Percentiles rank a stretch among this genome's conserved stretches.
These are phyloP conservation scores for Phrynocephalus vlangalii DNA, from an alignment of 2,797 vertebrate species.

Conservation along the genomic window DNA sequence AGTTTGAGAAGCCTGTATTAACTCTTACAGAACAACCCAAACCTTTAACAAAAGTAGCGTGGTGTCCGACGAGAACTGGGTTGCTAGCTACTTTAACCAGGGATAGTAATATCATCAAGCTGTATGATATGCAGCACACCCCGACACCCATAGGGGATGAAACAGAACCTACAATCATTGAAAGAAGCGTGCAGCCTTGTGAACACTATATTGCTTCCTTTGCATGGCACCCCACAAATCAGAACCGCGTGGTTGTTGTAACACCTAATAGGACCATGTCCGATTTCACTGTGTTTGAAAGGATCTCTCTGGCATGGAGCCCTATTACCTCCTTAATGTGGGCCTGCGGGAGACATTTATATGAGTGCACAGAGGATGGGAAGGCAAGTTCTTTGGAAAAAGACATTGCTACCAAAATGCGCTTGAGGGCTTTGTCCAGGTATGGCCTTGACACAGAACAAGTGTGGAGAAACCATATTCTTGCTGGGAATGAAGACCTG, in stretches of 20 bases:
- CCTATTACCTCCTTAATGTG: slow-evolving; percentile 95
- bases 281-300: slow-evolving; percentile 98
- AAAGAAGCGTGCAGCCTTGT: slow-evolving; percentile 94
- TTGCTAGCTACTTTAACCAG: slow-evolving; percentile 93
- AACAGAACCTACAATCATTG: slow-evolving; percentile 98
- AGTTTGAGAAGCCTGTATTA: slow-evolving; percentile 97
- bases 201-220: slow-evolving; percentile 95
- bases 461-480: slow-evolving; percentile 94
- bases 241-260: slow-evolving; percentile 98
- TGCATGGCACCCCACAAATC: slow-evolving; percentile 95
- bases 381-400: slow-evolving; percentile 83
- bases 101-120: slow-evolving; percentile 94
- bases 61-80: slow-evolving; percentile 97
- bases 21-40: slow-evolving; percentile 96
- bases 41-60: slow-evolving; percentile 95
- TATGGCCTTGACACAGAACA: slow-evolving; percentile 96
- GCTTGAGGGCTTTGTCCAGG: slow-evolving; percentile 91
- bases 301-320: slow-evolving; percentile 97
- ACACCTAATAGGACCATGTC: slow-evolving; percentile 94
- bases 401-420: slow-evolving; percentile 98
- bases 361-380: slow-evolving; percentile 90
- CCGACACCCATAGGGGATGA: slow-evolving; percentile 96
- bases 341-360: slow-evolving; percentile 96
- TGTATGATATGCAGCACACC: slow-evolving; percentile 99
- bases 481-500: slow-evolving; percentile 91